Conservation (phyloP, 2,888 invertebrate species). For the Athalia rosae region DNA sequence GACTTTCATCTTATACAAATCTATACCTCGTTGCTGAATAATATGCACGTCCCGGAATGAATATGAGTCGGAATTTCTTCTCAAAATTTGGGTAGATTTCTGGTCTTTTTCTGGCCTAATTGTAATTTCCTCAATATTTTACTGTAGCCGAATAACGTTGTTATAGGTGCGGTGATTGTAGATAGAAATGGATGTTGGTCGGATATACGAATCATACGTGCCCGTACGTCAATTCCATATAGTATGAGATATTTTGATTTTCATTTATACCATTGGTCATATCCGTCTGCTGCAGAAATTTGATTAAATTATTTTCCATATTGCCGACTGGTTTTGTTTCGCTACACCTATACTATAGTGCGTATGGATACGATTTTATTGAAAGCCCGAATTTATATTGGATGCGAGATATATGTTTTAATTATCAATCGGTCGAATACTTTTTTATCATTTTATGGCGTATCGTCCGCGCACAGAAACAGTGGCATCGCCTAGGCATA, state of each 20-base stretch:
- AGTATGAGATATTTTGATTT: conserved; percentile 25
- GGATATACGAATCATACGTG: background rate
- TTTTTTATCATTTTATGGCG: background rate
- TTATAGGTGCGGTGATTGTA: background rate
- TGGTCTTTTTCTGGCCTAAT: background rate
- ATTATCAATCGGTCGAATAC: background rate
- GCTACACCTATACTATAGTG: background rate
- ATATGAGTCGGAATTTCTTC: background rate
- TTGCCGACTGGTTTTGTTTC: conserved; percentile 7
- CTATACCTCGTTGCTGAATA: no score
- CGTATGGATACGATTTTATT: conserved; percentile 3
- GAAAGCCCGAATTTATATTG: conserved; percentile 3
- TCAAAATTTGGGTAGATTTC: background rate
- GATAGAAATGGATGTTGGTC: no score
- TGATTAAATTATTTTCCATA: conserved; percentile 23
- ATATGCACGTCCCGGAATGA: background rate
- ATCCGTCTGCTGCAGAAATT: conserved; percentile 7
- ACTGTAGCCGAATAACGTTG: no score
- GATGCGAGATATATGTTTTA: background rate
- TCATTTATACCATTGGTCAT: background rate
- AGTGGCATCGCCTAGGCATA: no score
- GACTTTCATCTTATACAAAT: no score
- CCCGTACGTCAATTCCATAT: conserved; percentile 8
- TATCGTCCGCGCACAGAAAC: no score
- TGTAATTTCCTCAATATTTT: background rate